These are phyloP conservation scores for Tillus elongatus DNA, from an alignment of 2,888 invertebrate species.

Conservation along the genomic window DNA sequence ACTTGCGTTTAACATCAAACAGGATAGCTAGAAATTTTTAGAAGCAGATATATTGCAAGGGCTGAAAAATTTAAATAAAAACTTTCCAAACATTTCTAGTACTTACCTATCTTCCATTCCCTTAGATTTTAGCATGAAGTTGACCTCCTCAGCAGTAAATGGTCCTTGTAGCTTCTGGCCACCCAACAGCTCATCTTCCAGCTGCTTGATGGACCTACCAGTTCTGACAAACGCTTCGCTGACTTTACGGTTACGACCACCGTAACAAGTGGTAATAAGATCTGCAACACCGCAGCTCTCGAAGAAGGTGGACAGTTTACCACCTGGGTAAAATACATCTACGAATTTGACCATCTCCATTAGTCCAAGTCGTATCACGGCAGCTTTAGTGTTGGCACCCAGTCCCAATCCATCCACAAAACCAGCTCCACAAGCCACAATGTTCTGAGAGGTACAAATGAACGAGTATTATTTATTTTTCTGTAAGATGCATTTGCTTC, in stretches of 20 bases:
- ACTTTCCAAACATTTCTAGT: slow-evolving; percentile 38
- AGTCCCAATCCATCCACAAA: slow-evolving; percentile 91
- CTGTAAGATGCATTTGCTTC: too few species aligned
- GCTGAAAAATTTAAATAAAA: background rate
- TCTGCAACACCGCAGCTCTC: slow-evolving; percentile 99
- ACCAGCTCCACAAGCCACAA: slow-evolving; percentile 96
- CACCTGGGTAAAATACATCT: slow-evolving; percentile 84
- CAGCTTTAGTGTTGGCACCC: slow-evolving; percentile 98
- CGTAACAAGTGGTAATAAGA: slow-evolving; percentile 96
- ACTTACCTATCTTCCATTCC: slow-evolving; percentile 77
- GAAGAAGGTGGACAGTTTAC: slow-evolving; percentile 88
- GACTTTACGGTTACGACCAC: slow-evolving; percentile 89
- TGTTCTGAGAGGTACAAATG: slow-evolving; percentile 59
- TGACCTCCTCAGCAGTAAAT: slow-evolving; percentile 94
- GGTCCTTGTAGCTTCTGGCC: slow-evolving; percentile 98
- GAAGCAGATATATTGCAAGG: background rate
- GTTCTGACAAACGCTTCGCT: slow-evolving; percentile 92
- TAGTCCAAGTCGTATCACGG: slow-evolving; percentile 91
- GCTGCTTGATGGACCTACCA: slow-evolving; percentile 78
- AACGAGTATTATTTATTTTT: too few species aligned
- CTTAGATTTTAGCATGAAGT: slow-evolving; percentile 83
- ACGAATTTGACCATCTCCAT: slow-evolving; percentile 99
- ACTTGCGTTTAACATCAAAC: too few species aligned
- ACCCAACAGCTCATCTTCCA: slow-evolving; percentile 93
- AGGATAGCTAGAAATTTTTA: background rate